A percentile compares a stretch with the other conserved stretches of the same genome.
Conservation (phyloP, 2,113 vertebrate species). For the Oreotrochilus melanogaster region DNA sequence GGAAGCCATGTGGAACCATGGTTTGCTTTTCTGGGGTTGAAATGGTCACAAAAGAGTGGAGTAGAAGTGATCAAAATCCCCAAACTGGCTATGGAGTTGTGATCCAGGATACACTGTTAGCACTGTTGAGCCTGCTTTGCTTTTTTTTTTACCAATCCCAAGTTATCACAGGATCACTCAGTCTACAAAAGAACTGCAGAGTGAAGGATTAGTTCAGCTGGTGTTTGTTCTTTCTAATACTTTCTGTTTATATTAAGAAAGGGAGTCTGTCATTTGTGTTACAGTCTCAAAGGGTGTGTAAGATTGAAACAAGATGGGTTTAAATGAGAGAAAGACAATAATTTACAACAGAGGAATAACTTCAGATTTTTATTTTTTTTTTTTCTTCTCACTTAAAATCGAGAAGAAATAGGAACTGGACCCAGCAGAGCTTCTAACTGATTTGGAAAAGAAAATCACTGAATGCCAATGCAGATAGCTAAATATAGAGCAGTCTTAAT, state of each 20-base stretch:
- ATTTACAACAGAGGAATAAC: conserved; percentile 7
- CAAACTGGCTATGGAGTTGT: background rate
- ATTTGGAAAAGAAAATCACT: background rate
- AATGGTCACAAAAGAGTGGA: background rate
- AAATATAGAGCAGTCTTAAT: background rate
- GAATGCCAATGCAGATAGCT: background rate
- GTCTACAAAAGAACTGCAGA: background rate
- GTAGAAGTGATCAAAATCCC: background rate
- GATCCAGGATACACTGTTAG: background rate
- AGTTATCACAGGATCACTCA: background rate
- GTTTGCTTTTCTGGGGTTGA: background rate
- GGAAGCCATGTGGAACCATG: background rate
- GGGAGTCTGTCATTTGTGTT: conserved; percentile 53
- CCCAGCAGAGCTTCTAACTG: background rate
- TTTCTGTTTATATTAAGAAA: conserved; percentile 59
- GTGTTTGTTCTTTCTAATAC: conserved; percentile 63
- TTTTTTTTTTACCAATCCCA: background rate
- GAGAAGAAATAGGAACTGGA: background rate
- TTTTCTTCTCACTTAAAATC: background rate
- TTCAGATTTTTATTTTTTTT: background rate
- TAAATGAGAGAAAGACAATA: background rate
- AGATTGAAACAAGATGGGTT: conserved; percentile 67
- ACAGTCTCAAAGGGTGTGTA: conserved; percentile 15
- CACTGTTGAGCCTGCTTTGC: background rate
- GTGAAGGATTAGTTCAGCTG: conserved; percentile 7